Conservation (phyloP, 1,140 invertebrate species). For the Heliconius congener region DNA sequence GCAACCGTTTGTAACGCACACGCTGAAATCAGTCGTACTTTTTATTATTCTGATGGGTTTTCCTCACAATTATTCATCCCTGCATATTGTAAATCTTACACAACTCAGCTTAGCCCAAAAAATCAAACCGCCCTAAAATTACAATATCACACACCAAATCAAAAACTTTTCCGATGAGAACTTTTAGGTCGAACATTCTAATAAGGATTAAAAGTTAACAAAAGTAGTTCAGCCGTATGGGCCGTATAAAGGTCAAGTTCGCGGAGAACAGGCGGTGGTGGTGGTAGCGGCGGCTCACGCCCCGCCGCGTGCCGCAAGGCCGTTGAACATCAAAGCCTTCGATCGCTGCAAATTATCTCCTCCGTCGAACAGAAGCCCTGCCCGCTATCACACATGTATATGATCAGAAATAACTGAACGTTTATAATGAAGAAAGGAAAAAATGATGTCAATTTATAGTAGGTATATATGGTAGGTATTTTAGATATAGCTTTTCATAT, state of each 20-base stretch:
- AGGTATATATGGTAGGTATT: too few species aligned
- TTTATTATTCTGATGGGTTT: too few species aligned
- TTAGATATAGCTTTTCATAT: too few species aligned
- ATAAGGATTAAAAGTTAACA: slow-evolving; percentile 1
- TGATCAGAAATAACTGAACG: slow-evolving; percentile 14
- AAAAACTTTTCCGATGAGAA: not conserved
- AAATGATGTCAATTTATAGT: too few species aligned
- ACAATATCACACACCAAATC: not conserved
- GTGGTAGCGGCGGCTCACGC: slow-evolving; percentile 46
- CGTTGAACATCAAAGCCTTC: slow-evolving; percentile 70
- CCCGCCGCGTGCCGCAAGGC: slow-evolving; percentile 58
- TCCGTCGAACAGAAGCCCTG: slow-evolving; percentile 50
- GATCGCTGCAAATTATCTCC: slow-evolving; percentile 59
- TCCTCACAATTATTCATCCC: too few species aligned
- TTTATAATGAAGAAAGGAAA: not conserved
- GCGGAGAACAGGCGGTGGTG: slow-evolving; percentile 21
- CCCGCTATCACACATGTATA: slow-evolving; percentile 39
- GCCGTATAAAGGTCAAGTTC: slow-evolving; percentile 50
- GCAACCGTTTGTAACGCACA: too few species aligned
- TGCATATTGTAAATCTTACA: too few species aligned
- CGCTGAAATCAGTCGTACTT: too few species aligned
- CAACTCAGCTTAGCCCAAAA: too few species aligned
- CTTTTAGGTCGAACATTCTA: not conserved
- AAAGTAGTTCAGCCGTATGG: slow-evolving; percentile 20
- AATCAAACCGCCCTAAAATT: too few species aligned